Base-by-base conservation (phyloP, 2,888 invertebrate genomes). In the Hipparchia semele region DNA sequence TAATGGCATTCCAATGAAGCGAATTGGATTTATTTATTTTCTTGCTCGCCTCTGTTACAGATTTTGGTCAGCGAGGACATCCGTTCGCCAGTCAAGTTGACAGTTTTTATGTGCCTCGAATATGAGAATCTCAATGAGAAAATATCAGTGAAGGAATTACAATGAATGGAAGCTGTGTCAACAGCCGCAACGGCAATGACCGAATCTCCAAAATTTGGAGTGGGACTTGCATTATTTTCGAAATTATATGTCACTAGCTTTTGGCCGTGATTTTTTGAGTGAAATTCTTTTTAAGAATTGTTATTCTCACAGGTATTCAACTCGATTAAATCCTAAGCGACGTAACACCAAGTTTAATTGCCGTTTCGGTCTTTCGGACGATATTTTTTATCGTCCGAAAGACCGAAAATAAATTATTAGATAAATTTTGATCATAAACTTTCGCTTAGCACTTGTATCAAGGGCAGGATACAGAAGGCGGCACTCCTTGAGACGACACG, bases 1-100 rank as follows among this genome's bases (percentile, higher is more conserved):
- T 82, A 82, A 82, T 82, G 79, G 83, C 86, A 87, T 89, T 86
- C 88, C 85, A 70, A 77, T 78, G 78, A 78, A 82, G 83, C 83
- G 83, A 85, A 86, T 87, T 85, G 79, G 68, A 70, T 78, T 77
- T 80, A 80, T 81, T 82, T 80, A 81, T 79, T 79, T 80, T 80
- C 80, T 79, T 78, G 72, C 72, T 73, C 6, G 73, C 73, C 73
- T 74, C 78, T 73, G 78, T 78, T 78, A 79, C 79, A 80, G 80
- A 80, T 78, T 77, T 82, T 78, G 75, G 80, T 78, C 79, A 78
- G 76, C 76, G 70, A 64, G 73, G 70, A 74, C 78, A 75, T 76
- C 79, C 75, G 75, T 72, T 75, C 70, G 68, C 46, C 73, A 72
- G 65, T 72, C 39, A 51, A 56, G 64, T 59, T 69, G 67, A 53